Conservation (phyloP, 37 sponge, comb jelly and placozoan species). For the Cladorhizidae sp. region DNA sequence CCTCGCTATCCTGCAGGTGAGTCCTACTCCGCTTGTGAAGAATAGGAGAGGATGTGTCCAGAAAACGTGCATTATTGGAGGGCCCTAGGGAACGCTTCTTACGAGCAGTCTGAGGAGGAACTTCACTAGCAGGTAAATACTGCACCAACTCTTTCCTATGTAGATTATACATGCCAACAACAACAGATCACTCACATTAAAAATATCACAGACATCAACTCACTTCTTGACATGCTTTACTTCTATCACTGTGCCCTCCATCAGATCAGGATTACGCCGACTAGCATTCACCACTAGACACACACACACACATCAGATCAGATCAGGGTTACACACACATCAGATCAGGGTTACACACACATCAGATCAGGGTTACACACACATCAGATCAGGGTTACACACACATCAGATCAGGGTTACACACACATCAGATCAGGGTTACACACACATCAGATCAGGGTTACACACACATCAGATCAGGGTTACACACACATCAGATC, state of each 20-base stretch:
- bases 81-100: conserved; percentile 29
- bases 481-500: too few species aligned
- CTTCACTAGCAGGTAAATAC: conserved; percentile 65
- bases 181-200: not conserved
- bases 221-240: conserved; percentile 82
- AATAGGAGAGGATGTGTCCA: not conserved
- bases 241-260: conserved; percentile 54
- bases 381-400: too few species aligned
- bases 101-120: conserved; percentile 42
- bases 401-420: too few species aligned
- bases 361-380: not conserved
- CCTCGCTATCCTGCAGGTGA: not conserved
- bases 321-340: not conserved
- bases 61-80: not conserved
- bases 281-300: conserved; percentile 52
- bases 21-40: not conserved
- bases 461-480: too few species aligned
- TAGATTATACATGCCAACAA: not conserved
- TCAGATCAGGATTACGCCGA: conserved; percentile 41
- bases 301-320: not conserved
- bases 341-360: not conserved
- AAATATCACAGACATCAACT: not conserved
- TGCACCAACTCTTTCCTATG: conserved; percentile 56
- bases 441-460: not conserved
- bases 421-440: not conserved